Evolutionary conservation across 1,140 invertebrate species (phyloP).

Genomic region (Papilio polyxenes): DNA sequence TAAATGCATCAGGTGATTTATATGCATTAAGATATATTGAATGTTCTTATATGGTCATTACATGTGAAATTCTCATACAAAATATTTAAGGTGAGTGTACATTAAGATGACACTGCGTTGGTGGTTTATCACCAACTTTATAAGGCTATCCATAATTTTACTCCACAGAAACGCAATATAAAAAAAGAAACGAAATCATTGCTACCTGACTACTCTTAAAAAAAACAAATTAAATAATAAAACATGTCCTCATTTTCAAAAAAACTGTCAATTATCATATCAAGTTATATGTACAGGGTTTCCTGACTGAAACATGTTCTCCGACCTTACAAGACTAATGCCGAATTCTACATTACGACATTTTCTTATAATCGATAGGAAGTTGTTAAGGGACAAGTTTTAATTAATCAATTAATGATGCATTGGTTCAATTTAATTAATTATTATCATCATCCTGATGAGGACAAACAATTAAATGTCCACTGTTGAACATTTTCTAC

Average conservation of each 20-base stretch:
- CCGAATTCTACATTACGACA: background rate
- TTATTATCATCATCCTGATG: no score
- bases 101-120: slow-evolving; percentile 20
- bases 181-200: background rate
- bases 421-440: background rate
- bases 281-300: background rate
- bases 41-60: slow-evolving; percentile 20
- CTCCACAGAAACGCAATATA: background rate
- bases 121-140: slow-evolving; percentile 21
- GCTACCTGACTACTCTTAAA: background rate
- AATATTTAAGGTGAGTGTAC: slow-evolving; percentile 20
- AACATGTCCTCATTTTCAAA: background rate
- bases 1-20: slow-evolving; percentile 2
- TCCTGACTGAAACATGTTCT: slow-evolving; percentile 15
- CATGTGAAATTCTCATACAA: background rate
- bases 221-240: background rate
- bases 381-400: slow-evolving; percentile 13
- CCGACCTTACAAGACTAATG: background rate
- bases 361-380: slow-evolving; percentile 22
- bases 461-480: no score
- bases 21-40: slow-evolving; percentile 15
- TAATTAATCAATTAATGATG: background rate
- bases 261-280: background rate
- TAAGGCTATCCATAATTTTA: slow-evolving; percentile 19
- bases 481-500: no score